Evolutionary conservation across 2,888 invertebrate genomes (phyloP), one percentile per base, ranked within the genome.

Genomic region (Sphaeridia pumilis): DNA sequence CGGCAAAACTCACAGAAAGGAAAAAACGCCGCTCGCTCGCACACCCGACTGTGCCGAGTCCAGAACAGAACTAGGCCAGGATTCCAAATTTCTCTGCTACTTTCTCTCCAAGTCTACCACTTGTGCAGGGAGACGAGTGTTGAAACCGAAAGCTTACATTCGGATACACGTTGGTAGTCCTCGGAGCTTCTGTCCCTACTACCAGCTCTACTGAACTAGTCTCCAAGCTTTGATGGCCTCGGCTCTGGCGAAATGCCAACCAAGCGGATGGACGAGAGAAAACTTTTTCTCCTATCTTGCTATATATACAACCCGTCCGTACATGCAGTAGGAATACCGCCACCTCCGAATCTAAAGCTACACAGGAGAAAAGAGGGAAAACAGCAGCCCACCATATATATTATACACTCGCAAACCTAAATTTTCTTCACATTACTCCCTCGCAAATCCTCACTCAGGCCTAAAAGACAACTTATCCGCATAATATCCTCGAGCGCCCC

Each of bases 381-480:
- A 38, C 28, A 46, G 45, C 56, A 46, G 52, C 49, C 52, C 56
- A 52, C 52, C 52, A n/a, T n/a, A n/a, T n/a, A n/a, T n/a, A n/a
- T n/a, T n/a, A n/a, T n/a, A n/a, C n/a, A n/a, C n/a, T n/a, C n/a
- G n/a, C n/a, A 22, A 50, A 42, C 42, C 46, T 43, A 48, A 48
- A 38, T 17, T 38, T 38, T 38, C 17, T 38, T 20, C 17, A n/a
- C n/a, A n/a, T n/a, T n/a, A 27, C 46, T 27, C 31, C 46, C 22
- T 34, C 46, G 31, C 46, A 25, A 31, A 46, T 46, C 25, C 14
- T 31, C 31, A 14, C 31, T 31, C 10, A 31, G 10, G 17, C 10
- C 12, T 41, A 10, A 12, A 14, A 20, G 42, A 10, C 17, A 41
- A 14, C 14, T 41, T 20, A 41, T 14, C 17, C 42, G 17, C 42